Evolutionary conservation across 2,113 vertebrate species (phyloP).

Genomic region (Sinocyclocheilus maitianheensis): DNA sequence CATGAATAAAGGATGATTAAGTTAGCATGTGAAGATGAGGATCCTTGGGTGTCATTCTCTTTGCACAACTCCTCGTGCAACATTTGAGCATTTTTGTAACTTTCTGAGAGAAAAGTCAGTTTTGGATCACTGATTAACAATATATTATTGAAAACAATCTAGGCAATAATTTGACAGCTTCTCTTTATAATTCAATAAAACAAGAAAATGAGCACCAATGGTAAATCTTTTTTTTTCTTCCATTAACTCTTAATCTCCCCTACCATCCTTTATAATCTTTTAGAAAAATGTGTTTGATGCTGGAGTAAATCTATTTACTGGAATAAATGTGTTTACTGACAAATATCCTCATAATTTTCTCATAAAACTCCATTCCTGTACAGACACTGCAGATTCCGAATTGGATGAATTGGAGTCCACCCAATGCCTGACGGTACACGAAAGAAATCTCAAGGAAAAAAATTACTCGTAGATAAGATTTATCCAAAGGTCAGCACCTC

Average conservation of each 20-base stretch:
- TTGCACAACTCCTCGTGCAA: neutral
- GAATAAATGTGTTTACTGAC: neutral
- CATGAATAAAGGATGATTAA: neutral
- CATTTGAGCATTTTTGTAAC: neutral
- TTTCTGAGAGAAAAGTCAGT: neutral
- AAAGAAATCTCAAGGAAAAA: neutral
- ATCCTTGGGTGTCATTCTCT: neutral
- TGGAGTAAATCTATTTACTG: neutral
- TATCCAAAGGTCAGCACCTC: constrained; percentile 41
- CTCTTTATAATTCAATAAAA: neutral
- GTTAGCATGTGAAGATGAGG: neutral
- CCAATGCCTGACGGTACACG: neutral
- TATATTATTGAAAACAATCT: neutral
- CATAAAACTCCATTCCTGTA: constrained; percentile 1
- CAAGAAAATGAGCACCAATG: neutral
- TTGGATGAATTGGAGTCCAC: neutral
- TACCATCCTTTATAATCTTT: neutral
- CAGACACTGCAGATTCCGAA: neutral
- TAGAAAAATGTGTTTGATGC: neutral
- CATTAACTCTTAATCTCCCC: neutral
- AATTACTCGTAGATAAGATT: constrained; percentile 12
- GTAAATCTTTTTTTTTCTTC: neutral
- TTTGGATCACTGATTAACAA: neutral
- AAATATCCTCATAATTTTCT: constrained; percentile 14
- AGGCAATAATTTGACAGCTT: neutral